A percentile compares a stretch with the other conserved stretches of the same genome.
These are phyloP conservation scores for Accipiter virgatus DNA, from an alignment of 2,113 vertebrate genomes.

Conservation along the genomic window DNA sequence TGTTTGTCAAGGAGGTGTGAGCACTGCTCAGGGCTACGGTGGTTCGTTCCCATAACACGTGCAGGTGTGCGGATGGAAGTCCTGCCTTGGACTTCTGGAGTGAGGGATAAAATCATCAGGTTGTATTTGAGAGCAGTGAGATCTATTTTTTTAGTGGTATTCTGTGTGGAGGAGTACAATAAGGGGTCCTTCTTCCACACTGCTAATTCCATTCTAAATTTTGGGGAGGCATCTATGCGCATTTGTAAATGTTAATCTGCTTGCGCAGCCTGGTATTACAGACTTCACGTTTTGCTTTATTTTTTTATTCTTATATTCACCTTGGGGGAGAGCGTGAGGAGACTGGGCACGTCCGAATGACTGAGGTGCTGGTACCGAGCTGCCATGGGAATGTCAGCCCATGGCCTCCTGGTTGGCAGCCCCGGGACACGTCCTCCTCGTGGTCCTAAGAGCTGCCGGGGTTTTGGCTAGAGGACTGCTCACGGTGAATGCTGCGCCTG, in stretches of 20 bases:
- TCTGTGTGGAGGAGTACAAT: background rate
- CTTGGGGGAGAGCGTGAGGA: background rate
- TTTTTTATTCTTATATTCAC: background rate
- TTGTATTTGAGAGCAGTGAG: background rate
- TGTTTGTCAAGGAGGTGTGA: background rate
- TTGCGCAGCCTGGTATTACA: background rate
- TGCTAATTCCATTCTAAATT: background rate
- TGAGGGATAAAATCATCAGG: background rate
- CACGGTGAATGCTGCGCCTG: accelerated
- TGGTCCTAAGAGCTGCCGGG: accelerated
- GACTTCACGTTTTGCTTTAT: background rate
- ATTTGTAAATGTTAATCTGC: background rate
- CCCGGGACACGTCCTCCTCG: accelerated
- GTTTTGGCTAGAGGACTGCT: background rate
- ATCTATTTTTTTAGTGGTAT: accelerated
- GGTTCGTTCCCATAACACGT: accelerated
- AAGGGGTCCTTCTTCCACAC: background rate
- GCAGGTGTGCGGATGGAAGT: background rate
- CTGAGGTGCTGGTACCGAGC: background rate
- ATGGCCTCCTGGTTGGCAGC: background rate
- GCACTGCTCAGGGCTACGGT: background rate
- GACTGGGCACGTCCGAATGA: accelerated
- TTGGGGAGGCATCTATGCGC: background rate
- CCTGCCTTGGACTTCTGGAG: background rate
- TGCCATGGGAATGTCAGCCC: background rate